Evolutionary conservation across 2,113 vertebrate species (phyloP).

Genomic region (Mugil cephalus): DNA sequence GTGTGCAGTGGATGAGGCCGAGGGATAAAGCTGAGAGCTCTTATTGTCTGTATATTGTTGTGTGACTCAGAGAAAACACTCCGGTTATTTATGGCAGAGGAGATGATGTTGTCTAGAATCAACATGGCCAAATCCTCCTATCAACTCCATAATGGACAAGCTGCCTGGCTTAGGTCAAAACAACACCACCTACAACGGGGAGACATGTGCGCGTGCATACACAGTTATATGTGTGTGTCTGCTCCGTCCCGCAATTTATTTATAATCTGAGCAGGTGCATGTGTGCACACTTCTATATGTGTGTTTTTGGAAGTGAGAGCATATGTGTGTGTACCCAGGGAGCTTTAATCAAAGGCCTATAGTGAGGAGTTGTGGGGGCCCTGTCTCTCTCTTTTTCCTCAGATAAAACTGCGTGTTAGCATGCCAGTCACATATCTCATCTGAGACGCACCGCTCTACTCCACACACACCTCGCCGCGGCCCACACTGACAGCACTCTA

Average conservation of each 20-base stretch:
- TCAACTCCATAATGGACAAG: constrained; percentile 84
- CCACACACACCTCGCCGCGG: constrained; percentile 63
- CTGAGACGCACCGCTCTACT: constrained; percentile 76
- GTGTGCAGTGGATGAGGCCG: constrained; percentile 43
- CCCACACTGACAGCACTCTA: constrained; percentile 82
- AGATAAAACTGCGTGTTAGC: constrained; percentile 85
- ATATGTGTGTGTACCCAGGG: constrained; percentile 76
- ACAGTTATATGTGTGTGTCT: constrained; percentile 48
- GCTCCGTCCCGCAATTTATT: constrained; percentile 68
- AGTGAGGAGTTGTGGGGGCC: constrained; percentile 68
- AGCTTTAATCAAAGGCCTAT: constrained; percentile 84
- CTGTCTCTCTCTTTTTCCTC: constrained; percentile 66
- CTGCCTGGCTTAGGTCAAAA: constrained; percentile 79
- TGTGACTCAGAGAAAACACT: constrained; percentile 72
- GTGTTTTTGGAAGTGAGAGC: constrained; percentile 59
- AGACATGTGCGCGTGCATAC: constrained; percentile 52
- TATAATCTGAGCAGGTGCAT: constrained; percentile 54
- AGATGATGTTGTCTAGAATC: constrained; percentile 77
- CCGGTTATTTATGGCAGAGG: constrained; percentile 73
- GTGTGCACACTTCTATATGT: constrained; percentile 51
- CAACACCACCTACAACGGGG: constrained; percentile 71
- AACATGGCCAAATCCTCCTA: constrained; percentile 82
- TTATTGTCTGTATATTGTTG: constrained; percentile 73
- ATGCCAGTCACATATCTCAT: constrained; percentile 89
- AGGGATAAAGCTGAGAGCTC: constrained; percentile 67